A percentile compares a stretch with the other conserved stretches of the same genome.
Evolutionary conservation across 2,113 vertebrate genomes (phyloP).

Genomic region (Psittacula cyanocephala): DNA sequence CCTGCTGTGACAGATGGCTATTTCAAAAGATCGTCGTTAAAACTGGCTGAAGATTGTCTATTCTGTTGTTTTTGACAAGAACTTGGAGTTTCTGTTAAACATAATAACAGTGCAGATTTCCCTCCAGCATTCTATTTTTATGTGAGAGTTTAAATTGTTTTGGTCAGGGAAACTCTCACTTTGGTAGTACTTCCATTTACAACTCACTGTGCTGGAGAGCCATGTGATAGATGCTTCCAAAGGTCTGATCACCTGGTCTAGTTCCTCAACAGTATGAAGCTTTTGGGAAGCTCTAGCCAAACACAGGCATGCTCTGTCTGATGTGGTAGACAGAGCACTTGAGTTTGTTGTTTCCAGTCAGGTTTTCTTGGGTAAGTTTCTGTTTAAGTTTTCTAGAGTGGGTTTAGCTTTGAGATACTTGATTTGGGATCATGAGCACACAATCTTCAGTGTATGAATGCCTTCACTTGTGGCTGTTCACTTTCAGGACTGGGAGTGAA

Average conservation of each 20-base stretch:
- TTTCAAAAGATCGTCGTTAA: constrained; percentile 55
- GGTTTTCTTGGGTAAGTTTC: background rate
- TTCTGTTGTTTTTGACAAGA: constrained; percentile 56
- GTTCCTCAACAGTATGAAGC: background rate
- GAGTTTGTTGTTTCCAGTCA: background rate
- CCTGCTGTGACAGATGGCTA: constrained; percentile 64
- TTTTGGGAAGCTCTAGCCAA: background rate
- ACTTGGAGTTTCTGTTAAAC: constrained; percentile 39
- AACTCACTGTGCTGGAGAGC: background rate
- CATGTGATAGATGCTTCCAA: background rate
- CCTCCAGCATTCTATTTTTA: constrained; percentile 40
- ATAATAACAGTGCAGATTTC: constrained; percentile 8
- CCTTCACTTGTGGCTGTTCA: background rate
- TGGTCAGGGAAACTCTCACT: background rate
- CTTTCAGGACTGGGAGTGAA: background rate
- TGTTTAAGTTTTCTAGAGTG: background rate
- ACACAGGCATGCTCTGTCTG: background rate
- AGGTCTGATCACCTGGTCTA: background rate
- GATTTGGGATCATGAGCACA: background rate
- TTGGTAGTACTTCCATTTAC: background rate
- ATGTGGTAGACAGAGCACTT: background rate
- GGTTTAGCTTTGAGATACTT: background rate
- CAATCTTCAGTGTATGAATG: background rate
- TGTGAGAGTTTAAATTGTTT: constrained; percentile 1
- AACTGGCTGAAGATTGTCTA: constrained; percentile 46